Percentiles rank a stretch among this genome's conserved stretches.
These are phyloP conservation scores for Metallyticus violacea DNA, from an alignment of 2,888 invertebrate species.

Conservation along the genomic window DNA sequence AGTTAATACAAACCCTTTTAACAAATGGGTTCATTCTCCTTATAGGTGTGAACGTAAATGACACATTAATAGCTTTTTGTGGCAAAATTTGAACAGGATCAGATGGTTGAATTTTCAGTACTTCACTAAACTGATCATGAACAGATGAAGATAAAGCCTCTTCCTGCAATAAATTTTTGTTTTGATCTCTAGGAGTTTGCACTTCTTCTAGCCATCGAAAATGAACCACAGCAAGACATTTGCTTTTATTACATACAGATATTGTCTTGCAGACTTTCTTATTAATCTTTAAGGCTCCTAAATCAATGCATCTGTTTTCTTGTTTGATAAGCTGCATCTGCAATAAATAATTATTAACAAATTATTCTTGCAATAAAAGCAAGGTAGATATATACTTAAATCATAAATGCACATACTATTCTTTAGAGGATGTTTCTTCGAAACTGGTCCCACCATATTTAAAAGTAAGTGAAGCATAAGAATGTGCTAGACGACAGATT, in stretches of 20 bases:
- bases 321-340: constrained; percentile 45
- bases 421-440: too few species aligned
- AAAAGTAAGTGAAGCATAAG: constrained; percentile 1
- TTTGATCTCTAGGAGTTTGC: neutral
- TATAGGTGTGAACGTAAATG: constrained; percentile 44
- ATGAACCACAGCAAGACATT: neutral
- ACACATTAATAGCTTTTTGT: constrained; percentile 42
- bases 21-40: constrained; percentile 43
- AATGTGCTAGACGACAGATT: neutral
- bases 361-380: too few species aligned
- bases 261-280: constrained; percentile 53
- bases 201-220: neutral
- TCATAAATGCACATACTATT: too few species aligned
- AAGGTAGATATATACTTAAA: too few species aligned
- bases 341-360: too few species aligned
- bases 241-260: constrained; percentile 57
- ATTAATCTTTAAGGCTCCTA: constrained; percentile 47
- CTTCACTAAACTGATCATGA: constrained; percentile 14
- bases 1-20: constrained; percentile 37
- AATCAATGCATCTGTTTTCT: constrained; percentile 45
- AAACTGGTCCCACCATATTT: too few species aligned
- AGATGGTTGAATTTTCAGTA: constrained; percentile 42
- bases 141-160: too few species aligned
- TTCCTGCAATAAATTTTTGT: neutral
- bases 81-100: constrained; percentile 41